A percentile compares a stretch with the other conserved stretches of the same genome.
Evolutionary conservation across 2,888 invertebrate species (phyloP).

Genomic region (Ormyrus thymus): DNA sequence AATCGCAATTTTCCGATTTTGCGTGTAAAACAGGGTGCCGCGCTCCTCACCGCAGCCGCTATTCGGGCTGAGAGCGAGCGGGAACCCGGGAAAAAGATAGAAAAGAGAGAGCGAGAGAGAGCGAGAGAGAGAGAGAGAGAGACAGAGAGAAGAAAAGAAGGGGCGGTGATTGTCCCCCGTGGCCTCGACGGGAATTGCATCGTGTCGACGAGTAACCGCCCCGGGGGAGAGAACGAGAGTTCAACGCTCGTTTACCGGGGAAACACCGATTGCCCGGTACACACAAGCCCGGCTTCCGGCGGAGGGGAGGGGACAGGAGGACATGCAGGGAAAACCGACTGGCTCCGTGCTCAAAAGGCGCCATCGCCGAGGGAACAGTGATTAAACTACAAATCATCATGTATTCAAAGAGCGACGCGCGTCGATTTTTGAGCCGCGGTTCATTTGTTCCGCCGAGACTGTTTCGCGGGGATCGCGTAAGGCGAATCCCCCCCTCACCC

Average conservation of each 20-base stretch:
- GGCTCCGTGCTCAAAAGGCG: constrained; percentile 11
- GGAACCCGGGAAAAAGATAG: not conserved
- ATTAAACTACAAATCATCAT: constrained; percentile 20
- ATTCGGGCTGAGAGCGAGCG: not conserved
- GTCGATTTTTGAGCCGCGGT: not conserved
- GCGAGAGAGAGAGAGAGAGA: constrained; percentile 14
- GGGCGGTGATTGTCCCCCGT: constrained; percentile 55
- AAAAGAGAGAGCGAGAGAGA: constrained; percentile 45
- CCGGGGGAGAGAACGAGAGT: constrained; percentile 57
- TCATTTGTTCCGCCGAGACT: constrained; percentile 1
- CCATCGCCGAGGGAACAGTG: constrained; percentile 14
- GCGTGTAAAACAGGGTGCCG: constrained; percentile 16
- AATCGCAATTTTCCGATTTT: constrained; percentile 58
- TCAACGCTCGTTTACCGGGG: constrained; percentile 59
- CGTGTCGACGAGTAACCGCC: constrained; percentile 60
- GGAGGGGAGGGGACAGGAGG: not conserved
- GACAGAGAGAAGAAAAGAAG: constrained; percentile 51
- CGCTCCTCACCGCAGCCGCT: too few species aligned
- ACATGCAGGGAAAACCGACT: too few species aligned
- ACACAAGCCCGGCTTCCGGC: not conserved
- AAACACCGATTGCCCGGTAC: constrained; percentile 59
- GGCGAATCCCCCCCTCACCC: not conserved
- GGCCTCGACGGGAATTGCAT: constrained; percentile 54
- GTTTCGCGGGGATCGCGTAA: too few species aligned
- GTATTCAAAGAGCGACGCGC: not conserved